phyloP scores from a whole-genome alignment of 2,888 invertebrate species.

The Pomacea canaliculata region DNA sequence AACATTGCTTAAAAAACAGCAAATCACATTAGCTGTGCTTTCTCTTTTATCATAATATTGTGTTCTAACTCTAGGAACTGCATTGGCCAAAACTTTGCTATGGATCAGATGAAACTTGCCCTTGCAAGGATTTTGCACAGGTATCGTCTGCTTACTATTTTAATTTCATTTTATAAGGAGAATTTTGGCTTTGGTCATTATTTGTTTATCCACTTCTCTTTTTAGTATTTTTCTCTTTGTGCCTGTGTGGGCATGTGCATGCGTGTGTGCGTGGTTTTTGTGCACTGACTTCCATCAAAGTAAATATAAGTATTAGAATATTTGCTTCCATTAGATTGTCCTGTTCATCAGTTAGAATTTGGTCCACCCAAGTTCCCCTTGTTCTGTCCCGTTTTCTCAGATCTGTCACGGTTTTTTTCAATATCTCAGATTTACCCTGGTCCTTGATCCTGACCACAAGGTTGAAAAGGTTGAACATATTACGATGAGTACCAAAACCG shows the following conservation, averaged over 20 bases:
- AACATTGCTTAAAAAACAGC: no score
- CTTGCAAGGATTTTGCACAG: not conserved
- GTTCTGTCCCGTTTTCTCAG: no score
- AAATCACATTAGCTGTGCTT: no score
- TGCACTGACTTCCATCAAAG: no score
- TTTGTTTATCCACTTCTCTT: no score
- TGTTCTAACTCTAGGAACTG: not conserved
- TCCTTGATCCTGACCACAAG: conserved; percentile 46
- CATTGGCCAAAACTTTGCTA: conserved; percentile 7
- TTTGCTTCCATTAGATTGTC: no score
- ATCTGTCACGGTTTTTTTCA: not conserved
- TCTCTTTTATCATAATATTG: not conserved
- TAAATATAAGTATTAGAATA: no score
- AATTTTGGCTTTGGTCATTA: no score
- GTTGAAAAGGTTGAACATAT: conserved; percentile 49
- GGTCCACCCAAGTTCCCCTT: no score
- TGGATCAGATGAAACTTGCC: not conserved
- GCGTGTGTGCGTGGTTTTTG: not conserved
- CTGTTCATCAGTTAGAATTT: no score
- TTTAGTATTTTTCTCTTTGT: no score
- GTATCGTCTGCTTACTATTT: not conserved
- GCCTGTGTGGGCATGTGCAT: not conserved
- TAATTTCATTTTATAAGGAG: no score
- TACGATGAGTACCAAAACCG: conserved; percentile 50
- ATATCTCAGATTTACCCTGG: conserved; percentile 42